phyloP scores from a whole-genome alignment of 2,797 vertebrate species.

The Echiichthys vipera region DNA sequence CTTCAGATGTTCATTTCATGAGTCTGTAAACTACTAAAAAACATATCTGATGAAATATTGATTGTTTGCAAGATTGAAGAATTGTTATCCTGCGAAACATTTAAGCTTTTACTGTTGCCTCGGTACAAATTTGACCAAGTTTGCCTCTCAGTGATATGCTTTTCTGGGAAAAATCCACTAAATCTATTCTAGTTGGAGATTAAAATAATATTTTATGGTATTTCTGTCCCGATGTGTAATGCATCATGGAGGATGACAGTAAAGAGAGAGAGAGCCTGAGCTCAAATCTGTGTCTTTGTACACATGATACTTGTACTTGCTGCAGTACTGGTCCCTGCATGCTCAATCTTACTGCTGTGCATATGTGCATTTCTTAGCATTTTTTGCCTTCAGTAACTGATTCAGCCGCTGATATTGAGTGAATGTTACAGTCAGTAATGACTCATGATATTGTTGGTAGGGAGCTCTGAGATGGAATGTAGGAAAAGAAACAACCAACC shows the following conservation, averaged over 20 bases:
- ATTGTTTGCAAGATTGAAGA: slow-evolving; percentile 47
- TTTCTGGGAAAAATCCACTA: slow-evolving; percentile 10
- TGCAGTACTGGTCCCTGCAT: neutral
- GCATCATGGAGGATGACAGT: neutral
- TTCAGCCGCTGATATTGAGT: slow-evolving; percentile 65
- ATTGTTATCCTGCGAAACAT: slow-evolving; percentile 39
- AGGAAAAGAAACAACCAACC: slow-evolving; percentile 68
- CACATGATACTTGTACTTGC: neutral
- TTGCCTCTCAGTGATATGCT: slow-evolving; percentile 22
- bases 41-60: slow-evolving; percentile 64
- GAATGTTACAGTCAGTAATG: slow-evolving; percentile 76
- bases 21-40: slow-evolving; percentile 51
- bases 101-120: slow-evolving; percentile 34
- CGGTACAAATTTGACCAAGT: slow-evolving; percentile 18
- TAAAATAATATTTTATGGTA: slow-evolving; percentile 1
- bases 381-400: slow-evolving; percentile 45
- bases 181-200: slow-evolving; percentile 12
- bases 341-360: neutral
- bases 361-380: slow-evolving; percentile 13
- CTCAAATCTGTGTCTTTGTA: slow-evolving; percentile 4
- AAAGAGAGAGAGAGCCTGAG: slow-evolving; percentile 1
- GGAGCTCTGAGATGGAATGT: slow-evolving; percentile 70
- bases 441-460: slow-evolving; percentile 71
- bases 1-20: slow-evolving; percentile 58
- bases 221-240: neutral